A percentile compares a stretch with the other conserved stretches of the same genome.
phyloP scores from a whole-genome alignment of 1,140 invertebrate genomes.

The Drosophila saltans region DNA sequence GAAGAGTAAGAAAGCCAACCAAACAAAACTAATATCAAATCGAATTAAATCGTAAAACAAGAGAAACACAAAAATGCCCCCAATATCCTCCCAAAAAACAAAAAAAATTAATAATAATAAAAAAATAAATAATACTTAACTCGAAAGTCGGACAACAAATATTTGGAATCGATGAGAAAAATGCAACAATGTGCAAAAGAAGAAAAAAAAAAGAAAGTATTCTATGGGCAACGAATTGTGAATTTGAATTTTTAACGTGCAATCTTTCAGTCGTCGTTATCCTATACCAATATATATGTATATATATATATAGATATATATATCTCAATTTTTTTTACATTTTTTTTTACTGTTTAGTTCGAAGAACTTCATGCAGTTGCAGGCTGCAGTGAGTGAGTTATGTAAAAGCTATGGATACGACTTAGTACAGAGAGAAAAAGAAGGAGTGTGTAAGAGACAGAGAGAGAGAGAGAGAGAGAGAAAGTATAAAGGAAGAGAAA shows the following conservation, averaged over 20 bases:
- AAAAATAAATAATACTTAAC: not conserved
- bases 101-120: not conserved
- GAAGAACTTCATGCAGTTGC: constrained; percentile 47
- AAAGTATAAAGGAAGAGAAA: not conserved
- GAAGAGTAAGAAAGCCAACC: constrained; percentile 3
- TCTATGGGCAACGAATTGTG: constrained; percentile 4
- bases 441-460: not conserved
- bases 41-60: not conserved
- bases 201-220: not conserved
- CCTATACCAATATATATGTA: not conserved
- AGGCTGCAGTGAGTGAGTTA: constrained; percentile 62
- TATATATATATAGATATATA: not conserved
- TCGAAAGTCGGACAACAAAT: not conserved
- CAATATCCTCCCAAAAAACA: not conserved
- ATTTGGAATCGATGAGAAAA: constrained; percentile 7
- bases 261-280: not conserved
- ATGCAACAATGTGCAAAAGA: constrained; percentile 10
- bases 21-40: constrained; percentile 5
- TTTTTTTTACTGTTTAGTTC: constrained; percentile 25
- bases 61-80: not conserved
- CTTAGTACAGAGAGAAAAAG: constrained; percentile 8
- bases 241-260: constrained; percentile 13
- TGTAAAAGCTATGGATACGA: constrained; percentile 59
- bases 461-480: not conserved
- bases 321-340: constrained; percentile 46